phyloP scores from a whole-genome alignment of 2,888 invertebrate species.

The Cryptops parisi region DNA sequence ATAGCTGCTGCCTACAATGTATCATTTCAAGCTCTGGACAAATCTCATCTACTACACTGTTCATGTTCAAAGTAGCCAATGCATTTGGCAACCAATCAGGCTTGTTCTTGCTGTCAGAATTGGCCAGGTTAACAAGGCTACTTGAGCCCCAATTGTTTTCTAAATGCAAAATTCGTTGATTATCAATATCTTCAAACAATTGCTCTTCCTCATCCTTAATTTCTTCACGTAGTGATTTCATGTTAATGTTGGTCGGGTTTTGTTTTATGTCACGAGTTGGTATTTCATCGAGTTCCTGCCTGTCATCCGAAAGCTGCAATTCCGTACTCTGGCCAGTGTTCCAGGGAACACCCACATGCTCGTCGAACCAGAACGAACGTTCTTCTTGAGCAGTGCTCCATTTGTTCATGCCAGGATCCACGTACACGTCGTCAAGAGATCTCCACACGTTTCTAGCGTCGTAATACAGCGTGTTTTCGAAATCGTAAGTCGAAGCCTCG shows the following conservation, averaged over 20 bases:
- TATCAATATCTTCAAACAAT: conserved; percentile 17
- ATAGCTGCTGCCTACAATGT: conserved; percentile 3
- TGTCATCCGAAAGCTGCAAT: neutral
- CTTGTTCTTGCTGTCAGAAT: neutral
- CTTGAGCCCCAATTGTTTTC: conserved; percentile 13
- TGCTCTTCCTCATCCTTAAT: conserved; percentile 18
- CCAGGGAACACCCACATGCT: neutral
- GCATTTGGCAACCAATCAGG: neutral
- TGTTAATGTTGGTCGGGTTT: neutral
- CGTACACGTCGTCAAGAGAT: neutral
- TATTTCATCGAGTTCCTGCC: neutral
- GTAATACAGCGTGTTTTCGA: neutral
- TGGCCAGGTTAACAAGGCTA: too few relatives aligned
- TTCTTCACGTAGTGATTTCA: conserved; percentile 13
- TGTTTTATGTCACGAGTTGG: too few relatives aligned
- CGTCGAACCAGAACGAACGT: conserved; percentile 4
- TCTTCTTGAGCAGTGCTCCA: conserved; percentile 14
- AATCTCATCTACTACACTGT: conserved; percentile 14
- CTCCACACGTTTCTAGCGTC: neutral
- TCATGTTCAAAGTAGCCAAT: neutral
- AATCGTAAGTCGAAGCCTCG: neutral
- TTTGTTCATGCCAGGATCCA: neutral
- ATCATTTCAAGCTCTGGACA: conserved; percentile 17
- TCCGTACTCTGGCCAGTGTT: neutral
- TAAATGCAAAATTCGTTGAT: conserved; percentile 15